Evolutionary conservation across 2,113 vertebrate species (phyloP).

Genomic region (Lasiurus cinereus): DNA sequence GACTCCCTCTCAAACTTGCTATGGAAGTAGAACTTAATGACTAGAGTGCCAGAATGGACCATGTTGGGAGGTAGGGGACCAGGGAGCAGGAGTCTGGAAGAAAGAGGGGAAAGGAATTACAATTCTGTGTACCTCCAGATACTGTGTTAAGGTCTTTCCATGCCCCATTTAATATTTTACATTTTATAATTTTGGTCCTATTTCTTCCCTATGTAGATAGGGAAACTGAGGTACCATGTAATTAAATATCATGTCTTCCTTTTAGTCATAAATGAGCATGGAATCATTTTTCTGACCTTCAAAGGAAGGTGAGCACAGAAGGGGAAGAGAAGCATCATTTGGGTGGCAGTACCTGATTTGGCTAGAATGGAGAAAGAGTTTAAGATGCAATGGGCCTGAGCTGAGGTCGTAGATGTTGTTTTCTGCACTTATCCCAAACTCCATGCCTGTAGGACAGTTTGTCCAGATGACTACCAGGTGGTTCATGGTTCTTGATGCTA

Average conservation of each 20-base stretch:
- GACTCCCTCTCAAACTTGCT: not conserved
- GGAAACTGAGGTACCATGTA: not conserved
- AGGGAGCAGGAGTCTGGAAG: constrained; percentile 10
- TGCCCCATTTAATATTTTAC: not conserved
- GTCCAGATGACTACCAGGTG: not conserved
- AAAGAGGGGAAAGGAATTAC: not conserved
- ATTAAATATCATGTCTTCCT: constrained; percentile 35
- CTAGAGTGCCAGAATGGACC: not conserved
- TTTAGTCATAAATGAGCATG: not conserved
- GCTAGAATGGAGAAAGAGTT: not conserved
- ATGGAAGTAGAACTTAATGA: not conserved
- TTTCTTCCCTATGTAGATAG: constrained; percentile 18
- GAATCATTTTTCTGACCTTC: constrained; percentile 5
- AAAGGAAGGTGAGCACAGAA: not conserved
- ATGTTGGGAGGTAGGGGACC: not conserved
- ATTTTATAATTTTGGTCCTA: not conserved
- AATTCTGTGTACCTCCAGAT: not conserved
- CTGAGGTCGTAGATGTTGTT: not conserved
- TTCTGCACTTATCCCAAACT: not conserved
- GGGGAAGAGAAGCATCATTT: not conserved
- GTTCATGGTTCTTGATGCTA: not conserved
- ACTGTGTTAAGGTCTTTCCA: not conserved
- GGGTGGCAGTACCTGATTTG: not conserved
- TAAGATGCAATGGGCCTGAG: not conserved
- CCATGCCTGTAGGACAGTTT: not conserved